Base-by-base conservation (phyloP, 2,113 vertebrate species). In the Malurus melanocephalus region DNA sequence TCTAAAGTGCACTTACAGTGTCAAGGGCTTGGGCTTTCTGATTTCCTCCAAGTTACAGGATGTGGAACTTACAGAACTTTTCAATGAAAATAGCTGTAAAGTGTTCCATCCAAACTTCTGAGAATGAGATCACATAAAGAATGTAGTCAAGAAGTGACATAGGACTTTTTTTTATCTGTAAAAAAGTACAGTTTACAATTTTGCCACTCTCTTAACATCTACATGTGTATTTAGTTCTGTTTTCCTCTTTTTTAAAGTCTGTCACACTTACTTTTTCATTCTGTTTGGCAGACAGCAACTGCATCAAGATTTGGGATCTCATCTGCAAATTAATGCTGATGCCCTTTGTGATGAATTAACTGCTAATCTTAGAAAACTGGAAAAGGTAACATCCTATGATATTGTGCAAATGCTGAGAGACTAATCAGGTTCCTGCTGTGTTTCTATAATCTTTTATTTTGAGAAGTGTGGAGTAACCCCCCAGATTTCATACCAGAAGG, bases 321-420 rank as follows among this genome's bases (percentile, higher is more conserved):
- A 96, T 65, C 80, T 95, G 28, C 96, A 97, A 56, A 90, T 97
- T 62, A 97, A 98, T 85, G 81, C 96, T 16, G 97, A 98, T n/a
- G 62, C 69, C 52, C 85, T 99, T 56, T 98, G 98, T 94, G 97
- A 98, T 46, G 98, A 99, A 68, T 96, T 99, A 67, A 97, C 98
- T 51, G 93, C 98, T 81, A 99, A 99, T 96, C 97, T 99, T 86
- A 94, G 98, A 89, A 99, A 98, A 95, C 67, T 99, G 95, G 98
- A 99, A 96, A 98, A 99, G 98, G 99, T 99, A 90, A 80, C 27
- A 80, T 87, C 5, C 5, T 75, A 12, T 66, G 8, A 48, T 56
- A 10, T 4, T 61, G 53, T 57, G 33, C 40, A 90, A 79, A 62
- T 43, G 35, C 43, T 51, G 19, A 40, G 72, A 57, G 22, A 27